A percentile compares a stretch with the other conserved stretches of the same genome.
Evolutionary conservation across 2,113 vertebrate genomes (phyloP).

Genomic region (Sigmodon hispidus): DNA sequence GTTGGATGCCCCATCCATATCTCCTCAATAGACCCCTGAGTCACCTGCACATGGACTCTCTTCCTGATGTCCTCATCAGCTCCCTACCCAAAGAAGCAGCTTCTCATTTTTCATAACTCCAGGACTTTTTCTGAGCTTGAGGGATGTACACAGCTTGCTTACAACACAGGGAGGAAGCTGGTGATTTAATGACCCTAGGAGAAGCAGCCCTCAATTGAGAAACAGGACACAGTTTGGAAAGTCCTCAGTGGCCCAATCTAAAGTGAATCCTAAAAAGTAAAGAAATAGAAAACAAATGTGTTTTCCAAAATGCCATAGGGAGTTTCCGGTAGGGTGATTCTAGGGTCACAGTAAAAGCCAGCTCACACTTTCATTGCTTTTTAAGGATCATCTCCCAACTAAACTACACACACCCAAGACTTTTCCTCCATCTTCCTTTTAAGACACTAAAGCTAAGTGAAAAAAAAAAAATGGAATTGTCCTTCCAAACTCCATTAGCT

Average conservation of each 20-base stretch:
- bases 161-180: background rate
- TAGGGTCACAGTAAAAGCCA: background rate
- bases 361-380: background rate
- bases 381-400: background rate
- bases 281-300: background rate
- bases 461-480: constrained; percentile 13
- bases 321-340: background rate
- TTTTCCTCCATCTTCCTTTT: background rate
- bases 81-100: background rate
- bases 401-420: background rate
- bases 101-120: background rate
- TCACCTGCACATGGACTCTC: background rate
- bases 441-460: background rate
- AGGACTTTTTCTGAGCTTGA: background rate
- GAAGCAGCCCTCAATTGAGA: background rate
- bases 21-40: background rate
- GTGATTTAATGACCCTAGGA: background rate
- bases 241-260: background rate
- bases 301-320: background rate
- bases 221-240: background rate
- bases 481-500: background rate
- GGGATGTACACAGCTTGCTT: background rate
- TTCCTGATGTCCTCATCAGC: background rate
- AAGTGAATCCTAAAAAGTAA: background rate
- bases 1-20: background rate